Conservation (phyloP, 2,113 vertebrate species). For the Recurvirostra avosetta region DNA sequence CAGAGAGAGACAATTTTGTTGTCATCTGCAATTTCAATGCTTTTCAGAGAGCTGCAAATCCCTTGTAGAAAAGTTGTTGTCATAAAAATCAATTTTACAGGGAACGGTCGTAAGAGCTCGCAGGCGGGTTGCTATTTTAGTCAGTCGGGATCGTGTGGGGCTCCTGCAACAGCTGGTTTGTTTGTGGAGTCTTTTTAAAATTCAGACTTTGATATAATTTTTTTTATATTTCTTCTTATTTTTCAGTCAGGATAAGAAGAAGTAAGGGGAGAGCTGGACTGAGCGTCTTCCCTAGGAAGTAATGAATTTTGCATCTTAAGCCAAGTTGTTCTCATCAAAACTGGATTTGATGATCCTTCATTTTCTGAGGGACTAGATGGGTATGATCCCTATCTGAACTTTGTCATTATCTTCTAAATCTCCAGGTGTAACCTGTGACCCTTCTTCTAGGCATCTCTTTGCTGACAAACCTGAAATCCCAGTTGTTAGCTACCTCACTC, state of each 20-base stretch:
- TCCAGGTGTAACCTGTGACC: conserved; percentile 37
- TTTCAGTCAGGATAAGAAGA: neutral
- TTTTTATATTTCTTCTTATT: neutral
- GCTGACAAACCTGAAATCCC: conserved; percentile 43
- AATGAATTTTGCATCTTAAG: neutral
- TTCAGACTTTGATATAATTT: neutral
- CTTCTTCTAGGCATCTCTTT: neutral
- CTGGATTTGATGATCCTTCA: neutral
- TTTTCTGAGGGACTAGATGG: neutral
- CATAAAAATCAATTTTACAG: neutral
- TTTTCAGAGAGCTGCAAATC: neutral
- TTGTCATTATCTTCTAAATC: neutral
- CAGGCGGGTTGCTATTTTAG: neutral
- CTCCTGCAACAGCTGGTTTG: neutral
- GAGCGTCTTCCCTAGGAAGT: neutral
- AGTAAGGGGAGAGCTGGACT: neutral
- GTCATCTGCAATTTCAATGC: neutral
- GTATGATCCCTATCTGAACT: neutral
- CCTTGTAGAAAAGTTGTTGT: neutral
- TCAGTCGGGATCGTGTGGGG: neutral
- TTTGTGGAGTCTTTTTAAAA: neutral
- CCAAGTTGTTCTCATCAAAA: neutral
- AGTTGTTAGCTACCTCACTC: neutral
- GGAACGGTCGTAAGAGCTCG: accelerated
- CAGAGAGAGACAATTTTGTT: neutral